These are phyloP conservation scores for Corynorhinus townsendii DNA, from an alignment of 2,113 vertebrate species.

Conservation along the genomic window DNA sequence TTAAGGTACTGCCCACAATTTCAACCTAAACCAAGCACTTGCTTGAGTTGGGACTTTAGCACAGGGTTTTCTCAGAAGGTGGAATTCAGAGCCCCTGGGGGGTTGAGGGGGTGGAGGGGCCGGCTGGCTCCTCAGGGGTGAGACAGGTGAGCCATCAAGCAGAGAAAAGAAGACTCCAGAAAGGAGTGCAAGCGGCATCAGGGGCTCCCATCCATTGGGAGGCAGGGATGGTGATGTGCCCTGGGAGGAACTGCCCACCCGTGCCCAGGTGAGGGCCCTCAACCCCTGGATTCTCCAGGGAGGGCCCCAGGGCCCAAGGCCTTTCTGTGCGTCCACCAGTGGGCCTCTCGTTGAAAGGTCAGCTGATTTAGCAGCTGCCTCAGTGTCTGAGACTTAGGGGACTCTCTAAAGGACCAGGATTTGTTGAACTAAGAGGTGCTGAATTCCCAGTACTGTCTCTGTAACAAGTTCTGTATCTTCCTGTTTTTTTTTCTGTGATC, in stretches of 20 bases:
- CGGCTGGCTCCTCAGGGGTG: too few relatives aligned
- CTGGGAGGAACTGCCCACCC: not conserved
- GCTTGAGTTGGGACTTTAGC: not conserved
- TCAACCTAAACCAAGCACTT: not conserved
- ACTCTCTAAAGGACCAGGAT: not conserved
- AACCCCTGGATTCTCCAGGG: not conserved
- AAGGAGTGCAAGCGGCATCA: too few relatives aligned
- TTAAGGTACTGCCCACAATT: not conserved
- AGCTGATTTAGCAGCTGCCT: not conserved
- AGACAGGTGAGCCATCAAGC: too few relatives aligned
- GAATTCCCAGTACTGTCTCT: not conserved
- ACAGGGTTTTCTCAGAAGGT: not conserved
- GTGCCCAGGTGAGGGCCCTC: not conserved
- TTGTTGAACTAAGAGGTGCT: not conserved
- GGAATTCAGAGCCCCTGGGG: too few relatives aligned
- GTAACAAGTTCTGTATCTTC: not conserved
- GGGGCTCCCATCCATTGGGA: not conserved
- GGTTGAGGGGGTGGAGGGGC: not conserved
- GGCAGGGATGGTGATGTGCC: not conserved
- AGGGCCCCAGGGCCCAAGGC: not conserved
- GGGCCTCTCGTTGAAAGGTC: not conserved
- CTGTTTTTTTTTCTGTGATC: not conserved
- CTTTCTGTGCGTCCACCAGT: too few relatives aligned
- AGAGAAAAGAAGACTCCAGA: not conserved
- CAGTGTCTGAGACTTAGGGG: accelerated